Conservation (phyloP, 2,888 invertebrate genomes). For the Drosophila limbata region DNA sequence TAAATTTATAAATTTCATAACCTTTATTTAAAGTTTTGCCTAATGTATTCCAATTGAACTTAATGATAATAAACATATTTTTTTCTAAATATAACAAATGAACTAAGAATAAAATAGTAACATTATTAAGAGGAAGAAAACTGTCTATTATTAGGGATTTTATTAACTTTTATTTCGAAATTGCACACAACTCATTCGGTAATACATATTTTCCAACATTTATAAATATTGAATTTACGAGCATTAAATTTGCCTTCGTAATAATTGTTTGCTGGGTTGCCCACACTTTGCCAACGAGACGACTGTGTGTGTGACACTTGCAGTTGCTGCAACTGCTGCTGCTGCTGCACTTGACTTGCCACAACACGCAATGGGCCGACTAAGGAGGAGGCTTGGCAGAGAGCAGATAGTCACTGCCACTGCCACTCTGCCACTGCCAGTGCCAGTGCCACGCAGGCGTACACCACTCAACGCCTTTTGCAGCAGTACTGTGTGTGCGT, state of each 20-base stretch:
- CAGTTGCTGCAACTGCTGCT: conserved; percentile 33
- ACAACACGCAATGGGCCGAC: conserved; percentile 70
- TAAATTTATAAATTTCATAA: no score
- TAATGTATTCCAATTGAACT: no score
- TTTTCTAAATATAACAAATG: no score
- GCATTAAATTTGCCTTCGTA: background rate
- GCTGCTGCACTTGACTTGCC: conserved; percentile 78
- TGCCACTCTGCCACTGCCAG: conserved; percentile 50
- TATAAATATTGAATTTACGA: no score
- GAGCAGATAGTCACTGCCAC: conserved; percentile 49
- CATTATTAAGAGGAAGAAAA: background rate
- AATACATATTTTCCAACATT: no score
- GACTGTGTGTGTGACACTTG: conserved; percentile 55
- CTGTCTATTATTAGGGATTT: no score
- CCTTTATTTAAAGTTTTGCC: no score
- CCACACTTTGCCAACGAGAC: conserved; percentile 36
- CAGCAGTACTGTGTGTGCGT: conserved; percentile 33
- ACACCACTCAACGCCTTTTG: conserved; percentile 73
- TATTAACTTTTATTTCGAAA: background rate
- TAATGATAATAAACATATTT: no score
- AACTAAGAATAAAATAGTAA: background rate
- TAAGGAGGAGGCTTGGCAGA: conserved; percentile 47
- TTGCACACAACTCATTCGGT: no score
- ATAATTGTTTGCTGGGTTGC: conserved; percentile 50
- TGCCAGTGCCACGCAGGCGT: conserved; percentile 67